Evolutionary conservation across 2,797 vertebrate genomes (phyloP), one percentile per base, ranked within the genome.

Genomic region (Labroides dimidiatus): DNA sequence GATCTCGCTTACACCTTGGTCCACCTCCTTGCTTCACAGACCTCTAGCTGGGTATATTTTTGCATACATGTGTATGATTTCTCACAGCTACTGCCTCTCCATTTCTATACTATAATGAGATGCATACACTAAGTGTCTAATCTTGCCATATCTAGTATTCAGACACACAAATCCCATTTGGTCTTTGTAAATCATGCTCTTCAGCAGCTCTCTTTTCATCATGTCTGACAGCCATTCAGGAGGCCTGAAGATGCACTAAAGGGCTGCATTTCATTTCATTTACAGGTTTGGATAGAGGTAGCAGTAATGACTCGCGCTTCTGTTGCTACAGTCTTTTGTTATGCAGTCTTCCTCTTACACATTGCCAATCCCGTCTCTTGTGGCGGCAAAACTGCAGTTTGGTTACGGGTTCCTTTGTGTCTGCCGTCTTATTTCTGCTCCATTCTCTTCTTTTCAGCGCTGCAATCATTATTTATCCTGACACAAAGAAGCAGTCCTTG

Each of bases 151-250:
- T 77, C 61, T 75, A 33, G 45, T 67, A 75, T 80, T 73, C 78
- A 85, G 64, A 68, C 66, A 45, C 77, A 72, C 42, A 78, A 78
- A 82, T 81, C 69, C 61, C 42, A 73, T 84, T 83, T 81, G 6
- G 17, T 69, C 64, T 77, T 80, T 73, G 69, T 65, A 64, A 82
- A 49, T 66, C 50, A 58, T 49, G 67, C 66, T 85, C 47, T 74
- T 76, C 65, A 86, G 48, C 74, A 61, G 74, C 74, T 88, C 64
- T 51, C 52, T 85, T 85, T 86, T 85, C 69, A 87, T 85, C 70
- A 64, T 44, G 55, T 69, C 80, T 82, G 78, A 78, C 83, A 84
- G 80, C 66, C 75, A 77, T 84, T 85, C 19, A 54, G 68, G 55
- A 64, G 74, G 75, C 75, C 74, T 72, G 60, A 73, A 82, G 77